Evolutionary conservation across 2,888 invertebrate genomes (phyloP).

Genomic region (Coleophora flavipennella): DNA sequence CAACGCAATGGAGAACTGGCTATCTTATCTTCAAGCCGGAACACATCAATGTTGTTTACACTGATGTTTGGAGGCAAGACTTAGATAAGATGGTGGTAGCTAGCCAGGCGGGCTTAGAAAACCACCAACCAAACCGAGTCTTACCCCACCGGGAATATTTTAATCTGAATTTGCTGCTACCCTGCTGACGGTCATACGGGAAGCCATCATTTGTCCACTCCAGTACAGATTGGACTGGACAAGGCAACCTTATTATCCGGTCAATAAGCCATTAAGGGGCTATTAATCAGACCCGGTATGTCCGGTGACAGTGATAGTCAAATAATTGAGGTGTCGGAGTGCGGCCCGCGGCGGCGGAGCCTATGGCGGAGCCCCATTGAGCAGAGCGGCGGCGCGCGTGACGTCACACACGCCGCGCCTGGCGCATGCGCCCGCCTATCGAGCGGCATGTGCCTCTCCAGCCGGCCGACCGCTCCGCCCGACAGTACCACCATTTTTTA

Average conservation of each 20-base stretch:
- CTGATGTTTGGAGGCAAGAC: too few relatives aligned
- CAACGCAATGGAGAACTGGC: too few relatives aligned
- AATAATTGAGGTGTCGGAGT: constrained; percentile 14
- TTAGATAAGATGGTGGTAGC: too few relatives aligned
- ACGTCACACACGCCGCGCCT: constrained; percentile 48
- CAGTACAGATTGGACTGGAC: constrained; percentile 6
- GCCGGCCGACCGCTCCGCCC: constrained; percentile 63
- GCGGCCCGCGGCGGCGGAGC: constrained; percentile 17
- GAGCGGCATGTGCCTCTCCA: constrained; percentile 66
- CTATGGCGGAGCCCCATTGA: constrained; percentile 37
- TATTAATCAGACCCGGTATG: constrained; percentile 25
- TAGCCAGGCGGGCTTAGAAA: too few relatives aligned
- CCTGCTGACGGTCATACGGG: not conserved
- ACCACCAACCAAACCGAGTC: too few relatives aligned
- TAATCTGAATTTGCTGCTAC: not conserved
- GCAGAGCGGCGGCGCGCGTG: constrained; percentile 42
- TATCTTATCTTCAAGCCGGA: too few relatives aligned
- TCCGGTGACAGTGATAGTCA: constrained; percentile 23
- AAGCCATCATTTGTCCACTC: not conserved
- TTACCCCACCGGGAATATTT: too few relatives aligned
- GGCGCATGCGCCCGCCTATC: constrained; percentile 66
- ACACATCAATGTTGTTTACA: too few relatives aligned
- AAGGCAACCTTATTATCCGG: constrained; percentile 7
- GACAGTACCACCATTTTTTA: constrained; percentile 57
- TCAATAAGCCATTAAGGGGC: constrained; percentile 12